Conservation (phyloP, 2,113 vertebrate genomes). For the Mustela nigripes region DNA sequence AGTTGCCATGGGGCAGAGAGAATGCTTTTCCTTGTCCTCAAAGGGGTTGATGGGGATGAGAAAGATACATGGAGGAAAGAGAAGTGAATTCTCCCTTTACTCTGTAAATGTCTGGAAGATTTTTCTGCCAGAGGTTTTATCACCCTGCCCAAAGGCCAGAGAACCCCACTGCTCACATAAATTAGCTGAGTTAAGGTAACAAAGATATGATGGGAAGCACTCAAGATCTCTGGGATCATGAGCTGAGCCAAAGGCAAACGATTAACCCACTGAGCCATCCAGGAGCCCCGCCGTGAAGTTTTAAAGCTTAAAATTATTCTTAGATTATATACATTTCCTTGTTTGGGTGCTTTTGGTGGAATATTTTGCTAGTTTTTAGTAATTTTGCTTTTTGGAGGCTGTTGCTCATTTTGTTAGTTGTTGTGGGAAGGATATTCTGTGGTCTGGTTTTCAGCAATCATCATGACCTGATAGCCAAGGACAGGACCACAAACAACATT, state of each 20-base stretch:
- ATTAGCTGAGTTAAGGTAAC: background rate
- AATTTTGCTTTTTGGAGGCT: background rate
- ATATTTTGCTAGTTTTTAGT: background rate
- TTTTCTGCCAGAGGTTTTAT: background rate
- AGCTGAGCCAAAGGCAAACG: background rate
- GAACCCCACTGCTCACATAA: background rate
- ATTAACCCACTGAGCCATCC: background rate
- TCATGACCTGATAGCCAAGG: background rate
- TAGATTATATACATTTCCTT: background rate
- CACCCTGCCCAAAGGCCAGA: background rate
- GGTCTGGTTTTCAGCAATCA: background rate
- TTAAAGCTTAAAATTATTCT: background rate
- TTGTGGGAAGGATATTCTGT: background rate
- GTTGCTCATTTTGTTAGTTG: background rate
- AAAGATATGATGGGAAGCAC: background rate
- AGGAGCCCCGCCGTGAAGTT: background rate
- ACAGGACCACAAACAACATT: conserved; percentile 1
- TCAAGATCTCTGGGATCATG: background rate
- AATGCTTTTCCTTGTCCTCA: background rate
- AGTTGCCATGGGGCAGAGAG: background rate
- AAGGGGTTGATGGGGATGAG: fast-evolving
- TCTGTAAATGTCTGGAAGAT: background rate
- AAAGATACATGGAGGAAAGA: background rate
- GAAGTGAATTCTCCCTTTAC: background rate
- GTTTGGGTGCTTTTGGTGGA: background rate